Conservation (phyloP, 2,888 invertebrate species). For the Polyommatus iphigenia region DNA sequence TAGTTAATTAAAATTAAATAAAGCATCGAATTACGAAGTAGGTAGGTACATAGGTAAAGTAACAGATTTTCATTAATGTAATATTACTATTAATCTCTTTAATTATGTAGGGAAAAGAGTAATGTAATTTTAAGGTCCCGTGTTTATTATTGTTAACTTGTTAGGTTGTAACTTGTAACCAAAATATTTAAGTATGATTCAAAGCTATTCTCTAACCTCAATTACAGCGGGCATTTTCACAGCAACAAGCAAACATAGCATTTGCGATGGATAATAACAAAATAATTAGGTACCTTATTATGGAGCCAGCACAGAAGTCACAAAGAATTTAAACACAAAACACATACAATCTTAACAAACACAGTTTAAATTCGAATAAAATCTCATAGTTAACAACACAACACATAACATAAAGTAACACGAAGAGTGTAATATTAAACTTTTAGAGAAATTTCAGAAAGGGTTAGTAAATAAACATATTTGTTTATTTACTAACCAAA, state of each 20-base stretch:
- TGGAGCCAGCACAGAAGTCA: background rate
- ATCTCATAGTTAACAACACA: background rate
- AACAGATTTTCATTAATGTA: too few relatives aligned
- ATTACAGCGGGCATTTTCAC: background rate
- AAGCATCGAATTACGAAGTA: too few relatives aligned
- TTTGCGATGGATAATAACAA: background rate
- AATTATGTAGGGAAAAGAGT: too few relatives aligned
- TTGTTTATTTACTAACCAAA: too few relatives aligned
- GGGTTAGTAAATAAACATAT: constrained; percentile 10
- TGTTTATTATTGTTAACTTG: background rate
- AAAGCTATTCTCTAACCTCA: background rate
- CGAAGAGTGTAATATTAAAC: background rate
- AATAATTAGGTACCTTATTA: background rate
- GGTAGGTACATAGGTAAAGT: too few relatives aligned
- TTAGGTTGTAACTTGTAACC: background rate
- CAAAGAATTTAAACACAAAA: background rate
- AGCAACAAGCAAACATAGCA: background rate
- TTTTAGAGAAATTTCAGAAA: background rate
- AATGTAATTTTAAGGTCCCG: too few relatives aligned
- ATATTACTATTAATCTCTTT: too few relatives aligned
- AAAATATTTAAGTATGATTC: background rate
- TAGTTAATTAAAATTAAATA: too few relatives aligned
- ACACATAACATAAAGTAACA: background rate
- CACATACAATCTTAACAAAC: constrained; percentile 14
- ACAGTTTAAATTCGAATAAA: background rate